Evolutionary conservation across 2,797 vertebrate genomes (phyloP).

Genomic region (Setipinna tenuifilis): DNA sequence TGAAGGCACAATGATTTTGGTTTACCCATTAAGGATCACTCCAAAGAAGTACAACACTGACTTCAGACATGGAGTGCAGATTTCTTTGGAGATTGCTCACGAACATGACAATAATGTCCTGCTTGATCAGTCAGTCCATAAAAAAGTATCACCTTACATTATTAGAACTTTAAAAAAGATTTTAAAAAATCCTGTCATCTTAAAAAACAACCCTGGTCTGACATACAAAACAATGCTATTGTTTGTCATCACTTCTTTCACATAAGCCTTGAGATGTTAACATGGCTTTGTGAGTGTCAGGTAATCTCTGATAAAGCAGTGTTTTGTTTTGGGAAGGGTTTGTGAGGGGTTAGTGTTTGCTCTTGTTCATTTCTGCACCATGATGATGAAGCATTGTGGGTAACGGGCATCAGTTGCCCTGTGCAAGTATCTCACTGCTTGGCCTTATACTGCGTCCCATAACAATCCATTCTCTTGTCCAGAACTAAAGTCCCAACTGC

Average conservation of each 20-base stretch:
- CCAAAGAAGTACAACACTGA: not conserved
- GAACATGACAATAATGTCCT: not conserved
- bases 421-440: not conserved
- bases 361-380: not conserved
- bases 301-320: not conserved
- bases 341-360: not conserved
- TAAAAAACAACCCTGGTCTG: not conserved
- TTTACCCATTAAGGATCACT: not conserved
- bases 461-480: slow-evolving; percentile 23
- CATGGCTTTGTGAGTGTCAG: not conserved
- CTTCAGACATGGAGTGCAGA: not conserved
- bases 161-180: not conserved
- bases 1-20: not conserved
- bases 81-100: not conserved
- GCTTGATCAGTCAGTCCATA: too few species aligned
- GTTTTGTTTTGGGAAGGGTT: not conserved
- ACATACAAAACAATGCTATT: not conserved
- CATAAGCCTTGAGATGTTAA: not conserved
- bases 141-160: too few species aligned
- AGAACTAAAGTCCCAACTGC: slow-evolving; percentile 69
- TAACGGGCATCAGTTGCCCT: not conserved
- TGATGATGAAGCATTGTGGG: not conserved
- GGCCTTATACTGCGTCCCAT: not conserved
- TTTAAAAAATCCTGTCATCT: not conserved
- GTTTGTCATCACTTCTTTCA: too few species aligned